phyloP scores from a whole-genome alignment of 2,797 vertebrate genomes.

The Peromyscus aztecus region DNA sequence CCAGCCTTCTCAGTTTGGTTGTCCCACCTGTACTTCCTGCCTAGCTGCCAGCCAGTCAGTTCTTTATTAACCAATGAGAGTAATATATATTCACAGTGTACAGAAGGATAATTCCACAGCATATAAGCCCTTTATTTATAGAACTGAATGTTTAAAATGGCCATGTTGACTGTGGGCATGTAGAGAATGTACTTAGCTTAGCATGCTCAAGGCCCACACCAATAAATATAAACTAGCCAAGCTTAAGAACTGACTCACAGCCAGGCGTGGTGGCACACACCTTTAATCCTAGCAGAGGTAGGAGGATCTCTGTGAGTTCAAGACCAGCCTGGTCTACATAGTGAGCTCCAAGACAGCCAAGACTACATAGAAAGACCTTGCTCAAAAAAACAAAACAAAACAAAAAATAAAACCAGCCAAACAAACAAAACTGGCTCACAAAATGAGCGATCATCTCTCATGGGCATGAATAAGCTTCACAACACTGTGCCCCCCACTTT shows the following conservation, averaged over 20 bases:
- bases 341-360: not conserved
- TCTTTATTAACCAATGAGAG: no score
- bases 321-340: not conserved
- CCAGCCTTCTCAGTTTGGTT: no score
- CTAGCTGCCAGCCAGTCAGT: no score
- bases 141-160: conserved; percentile 7
- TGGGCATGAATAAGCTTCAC: not conserved
- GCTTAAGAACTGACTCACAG: conserved; percentile 1
- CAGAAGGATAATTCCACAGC: no score
- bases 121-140: not conserved
- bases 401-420: not conserved
- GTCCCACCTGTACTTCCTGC: no score
- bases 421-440: not conserved
- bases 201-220: not conserved
- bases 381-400: not conserved
- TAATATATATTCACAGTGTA: no score
- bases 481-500: not conserved
- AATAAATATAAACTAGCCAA: not conserved
- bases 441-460: not conserved
- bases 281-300: not conserved
- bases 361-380: not conserved
- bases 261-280: not conserved
- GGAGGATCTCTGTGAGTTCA: not conserved
- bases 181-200: not conserved
- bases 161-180: not conserved